Evolutionary conservation across 2,888 invertebrate species (phyloP).

Genomic region (Synergus japonicus): DNA sequence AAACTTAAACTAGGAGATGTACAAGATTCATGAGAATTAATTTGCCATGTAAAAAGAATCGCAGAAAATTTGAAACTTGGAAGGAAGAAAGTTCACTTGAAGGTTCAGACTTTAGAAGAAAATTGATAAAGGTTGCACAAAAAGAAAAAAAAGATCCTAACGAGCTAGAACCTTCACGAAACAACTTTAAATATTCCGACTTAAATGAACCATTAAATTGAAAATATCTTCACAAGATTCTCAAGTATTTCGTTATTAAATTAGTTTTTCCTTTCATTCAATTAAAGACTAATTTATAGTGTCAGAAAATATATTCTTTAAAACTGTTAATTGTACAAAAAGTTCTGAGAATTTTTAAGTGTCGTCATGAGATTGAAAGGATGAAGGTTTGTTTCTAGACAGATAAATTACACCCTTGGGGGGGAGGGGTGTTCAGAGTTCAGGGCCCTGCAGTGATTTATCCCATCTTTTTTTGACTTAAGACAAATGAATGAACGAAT

Average conservation of each 20-base stretch:
- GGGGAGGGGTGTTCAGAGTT: not conserved
- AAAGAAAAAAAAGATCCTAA: not conserved
- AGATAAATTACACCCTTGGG: constrained; percentile 1
- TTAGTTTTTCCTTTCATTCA: not conserved
- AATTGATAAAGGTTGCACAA: not conserved
- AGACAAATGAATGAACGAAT: not conserved
- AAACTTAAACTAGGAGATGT: not conserved
- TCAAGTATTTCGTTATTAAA: not conserved
- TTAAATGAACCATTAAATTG: constrained; percentile 1
- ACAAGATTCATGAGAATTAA: not conserved
- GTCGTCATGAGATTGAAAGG: not conserved
- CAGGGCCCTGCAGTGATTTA: not conserved
- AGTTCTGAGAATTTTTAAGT: not conserved
- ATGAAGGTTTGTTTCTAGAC: not conserved
- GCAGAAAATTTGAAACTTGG: not conserved
- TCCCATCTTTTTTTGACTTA: not conserved
- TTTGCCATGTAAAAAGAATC: not conserved
- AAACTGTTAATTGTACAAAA: not conserved
- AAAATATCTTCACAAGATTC: too few relatives aligned
- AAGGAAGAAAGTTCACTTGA: not conserved
- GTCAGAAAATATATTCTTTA: not conserved
- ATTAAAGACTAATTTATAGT: not conserved
- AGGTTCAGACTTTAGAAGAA: too few relatives aligned
- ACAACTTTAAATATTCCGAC: not conserved
- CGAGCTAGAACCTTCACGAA: not conserved